Conservation (phyloP, 2,888 invertebrate genomes). For the Philaethria dido region DNA sequence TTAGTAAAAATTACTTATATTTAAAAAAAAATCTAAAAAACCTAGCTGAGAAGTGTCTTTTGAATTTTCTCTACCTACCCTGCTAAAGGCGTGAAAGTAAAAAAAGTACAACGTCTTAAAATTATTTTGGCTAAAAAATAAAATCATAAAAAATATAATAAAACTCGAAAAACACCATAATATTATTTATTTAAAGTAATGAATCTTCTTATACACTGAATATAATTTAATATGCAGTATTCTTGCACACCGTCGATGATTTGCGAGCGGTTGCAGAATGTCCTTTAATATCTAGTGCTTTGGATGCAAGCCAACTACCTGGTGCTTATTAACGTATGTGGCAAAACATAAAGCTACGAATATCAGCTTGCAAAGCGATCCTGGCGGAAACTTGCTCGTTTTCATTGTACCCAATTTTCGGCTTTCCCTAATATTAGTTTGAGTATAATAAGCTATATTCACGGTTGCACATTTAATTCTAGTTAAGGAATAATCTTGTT, state of each 20-base stretch:
- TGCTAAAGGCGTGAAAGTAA: no score
- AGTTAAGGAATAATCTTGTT: constrained; percentile 2
- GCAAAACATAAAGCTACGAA: constrained; percentile 40
- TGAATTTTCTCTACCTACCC: no score
- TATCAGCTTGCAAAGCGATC: constrained; percentile 31
- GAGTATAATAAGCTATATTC: constrained; percentile 3
- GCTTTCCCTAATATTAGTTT: constrained; percentile 7
- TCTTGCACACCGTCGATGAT: constrained; percentile 43
- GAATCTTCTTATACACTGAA: constrained; percentile 7
- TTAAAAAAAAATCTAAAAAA: no score
- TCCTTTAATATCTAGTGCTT: constrained; percentile 49
- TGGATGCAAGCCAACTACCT: constrained; percentile 50
- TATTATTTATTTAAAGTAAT: constrained; percentile 22
- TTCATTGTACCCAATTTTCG: constrained; percentile 13
- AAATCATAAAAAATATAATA: neutral
- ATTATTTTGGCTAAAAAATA: no score
- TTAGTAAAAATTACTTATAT: no score
- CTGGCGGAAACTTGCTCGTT: constrained; percentile 1
- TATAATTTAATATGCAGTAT: constrained; percentile 40
- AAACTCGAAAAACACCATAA: neutral
- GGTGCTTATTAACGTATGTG: constrained; percentile 50
- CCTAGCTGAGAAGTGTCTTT: no score
- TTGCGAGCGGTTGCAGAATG: constrained; percentile 48
- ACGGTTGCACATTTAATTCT: neutral
- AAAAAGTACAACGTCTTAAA: no score